Conservation (phyloP, 2,113 vertebrate species). For the Raja brachyura region DNA sequence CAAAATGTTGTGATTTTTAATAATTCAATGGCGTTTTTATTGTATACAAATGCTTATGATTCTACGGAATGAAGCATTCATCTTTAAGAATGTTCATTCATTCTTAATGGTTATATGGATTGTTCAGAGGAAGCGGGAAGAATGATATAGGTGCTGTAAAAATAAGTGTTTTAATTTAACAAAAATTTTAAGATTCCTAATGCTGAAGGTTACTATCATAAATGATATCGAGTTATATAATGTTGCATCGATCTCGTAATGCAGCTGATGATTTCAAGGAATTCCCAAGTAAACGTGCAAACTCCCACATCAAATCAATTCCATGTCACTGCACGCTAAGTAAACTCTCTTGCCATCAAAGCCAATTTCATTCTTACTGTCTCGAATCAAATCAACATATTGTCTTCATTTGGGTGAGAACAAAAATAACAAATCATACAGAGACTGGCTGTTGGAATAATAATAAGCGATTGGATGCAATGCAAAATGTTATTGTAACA, state of each 20-base stretch:
- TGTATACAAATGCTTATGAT: too few relatives aligned
- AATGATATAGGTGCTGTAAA: too few relatives aligned
- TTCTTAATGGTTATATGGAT: too few relatives aligned
- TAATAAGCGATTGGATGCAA: not conserved
- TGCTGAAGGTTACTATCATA: not conserved
- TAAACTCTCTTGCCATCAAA: not conserved
- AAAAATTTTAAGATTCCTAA: not conserved
- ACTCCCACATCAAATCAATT: not conserved
- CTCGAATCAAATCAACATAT: not conserved
- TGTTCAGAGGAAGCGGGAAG: too few relatives aligned
- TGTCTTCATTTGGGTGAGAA: too few relatives aligned
- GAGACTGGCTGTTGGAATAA: not conserved
- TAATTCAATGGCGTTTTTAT: too few relatives aligned
- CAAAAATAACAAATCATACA: not conserved
- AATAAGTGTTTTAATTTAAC: not conserved
- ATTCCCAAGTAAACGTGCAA: not conserved
- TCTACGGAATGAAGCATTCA: too few relatives aligned
- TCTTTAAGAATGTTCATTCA: too few relatives aligned
- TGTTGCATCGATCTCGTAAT: not conserved
- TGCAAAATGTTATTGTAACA: not conserved
- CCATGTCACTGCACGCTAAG: not conserved
- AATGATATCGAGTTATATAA: not conserved
- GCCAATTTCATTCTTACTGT: not conserved
- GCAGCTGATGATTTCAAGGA: not conserved
- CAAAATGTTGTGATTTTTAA: not conserved